Evolutionary conservation across 2,113 vertebrate species (phyloP).

Genomic region (crab-eating macaque (Macaca fascicularis)): T2T-MFA8v1.1 NC_088395.1:141422001-141422500

Average conservation of each 20-base stretch:
- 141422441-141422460: background rate
- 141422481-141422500: background rate
- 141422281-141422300: background rate
- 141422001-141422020: too few relatives aligned
- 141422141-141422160: too few relatives aligned
- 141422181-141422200: background rate
- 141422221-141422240: background rate
- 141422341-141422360: background rate
- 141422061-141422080: too few relatives aligned
- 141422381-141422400: background rate
- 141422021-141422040: too few relatives aligned
- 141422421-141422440: background rate
- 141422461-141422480: background rate
- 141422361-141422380: background rate
- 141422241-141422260: background rate
- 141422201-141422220: background rate
- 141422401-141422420: background rate
- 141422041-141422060: too few relatives aligned
- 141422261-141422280: background rate
- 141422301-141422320: background rate
- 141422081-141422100: too few relatives aligned
- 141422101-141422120: too few relatives aligned
- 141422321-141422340: background rate
- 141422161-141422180: too few relatives aligned
- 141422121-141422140: too few relatives aligned